Percentiles rank a stretch among this genome's conserved stretches.
Conservation (phyloP, 2,113 vertebrate genomes). For the Chloropsis hardwickii region DNA sequence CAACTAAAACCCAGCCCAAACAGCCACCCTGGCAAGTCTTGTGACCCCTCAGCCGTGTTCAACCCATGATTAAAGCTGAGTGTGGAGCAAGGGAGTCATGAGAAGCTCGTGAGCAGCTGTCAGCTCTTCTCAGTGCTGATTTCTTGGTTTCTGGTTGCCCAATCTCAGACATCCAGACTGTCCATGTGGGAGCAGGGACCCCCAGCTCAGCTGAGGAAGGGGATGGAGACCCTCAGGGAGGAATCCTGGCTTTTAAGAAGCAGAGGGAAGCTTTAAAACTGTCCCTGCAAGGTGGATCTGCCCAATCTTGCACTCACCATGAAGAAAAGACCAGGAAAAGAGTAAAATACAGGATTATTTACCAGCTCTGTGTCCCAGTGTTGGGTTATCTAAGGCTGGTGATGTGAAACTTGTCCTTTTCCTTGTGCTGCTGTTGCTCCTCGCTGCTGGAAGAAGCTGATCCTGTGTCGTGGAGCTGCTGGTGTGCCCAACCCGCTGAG, state of each 20-base stretch:
- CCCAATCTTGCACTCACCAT: fast-evolving
- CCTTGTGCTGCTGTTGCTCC: neutral
- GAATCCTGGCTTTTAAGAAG: neutral
- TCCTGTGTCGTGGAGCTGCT: neutral
- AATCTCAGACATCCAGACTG: fast-evolving
- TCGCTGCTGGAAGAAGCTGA: neutral
- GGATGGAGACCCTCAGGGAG: neutral
- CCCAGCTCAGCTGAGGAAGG: neutral
- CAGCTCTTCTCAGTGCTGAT: neutral
- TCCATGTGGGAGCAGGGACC: neutral
- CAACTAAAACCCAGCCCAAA: neutral
- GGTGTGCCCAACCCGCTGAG: neutral
- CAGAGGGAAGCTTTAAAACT: neutral
- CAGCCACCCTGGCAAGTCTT: neutral
- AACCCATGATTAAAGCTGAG: neutral
- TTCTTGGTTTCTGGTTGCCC: neutral
- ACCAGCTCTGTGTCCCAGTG: neutral
- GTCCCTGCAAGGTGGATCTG: neutral
- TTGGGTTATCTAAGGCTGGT: fast-evolving
- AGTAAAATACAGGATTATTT: neutral
- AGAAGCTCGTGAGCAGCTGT: neutral
- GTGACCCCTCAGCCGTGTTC: neutral
- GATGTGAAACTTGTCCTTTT: too few relatives aligned
- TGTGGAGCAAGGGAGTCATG: neutral
- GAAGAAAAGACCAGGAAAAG: fast-evolving